Evolutionary conservation across 1,140 invertebrate genomes (phyloP), one percentile per base, ranked within the genome.

Genomic region (Agrilus planipennis): DNA sequence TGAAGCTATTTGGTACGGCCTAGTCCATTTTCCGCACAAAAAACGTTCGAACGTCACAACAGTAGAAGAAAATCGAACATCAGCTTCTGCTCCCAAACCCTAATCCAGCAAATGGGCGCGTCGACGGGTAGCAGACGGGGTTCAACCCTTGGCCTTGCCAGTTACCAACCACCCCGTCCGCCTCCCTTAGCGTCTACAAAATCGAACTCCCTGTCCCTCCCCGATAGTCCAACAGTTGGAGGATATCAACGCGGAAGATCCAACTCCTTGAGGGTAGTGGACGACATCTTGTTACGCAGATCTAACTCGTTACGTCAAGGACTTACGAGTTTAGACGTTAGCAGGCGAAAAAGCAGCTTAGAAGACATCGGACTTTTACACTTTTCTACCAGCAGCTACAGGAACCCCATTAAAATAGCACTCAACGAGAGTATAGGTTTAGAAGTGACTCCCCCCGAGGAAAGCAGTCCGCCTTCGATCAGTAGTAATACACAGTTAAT

Each of bases 21-120:
- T 0, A 89, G 84, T 52, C 88, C 89, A 4, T 91, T 92, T 55
- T 89, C 86, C 17, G 88, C 87, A 4, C 87, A 91, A 61, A 93
- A 92, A 64, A 90, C 88, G 1, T 93, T 92, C 61, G 88, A 90
- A 54, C 68, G 86, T 2, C 87, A 90, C 65, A 91, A 91, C 60
- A 87, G 83, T 22, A 68, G 87, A 1, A 70, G 87, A n/a, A 89
- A 89, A 61, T 89, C 84, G 23, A 86, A 89, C 64, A 89, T 91
- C 46, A 89, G 85, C 51, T 88, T 89, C 63, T 88, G 83, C 57
- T 86, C 83, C 22, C 78, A 82, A 49, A 72, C 69, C 30, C 47
- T 74, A 35, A 71, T 80, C 12, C 72, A 81, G 42, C 74, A 83
- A 64, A 75, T 74, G 53, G 72, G 75, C 7, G 58, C 63, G 2